Percentiles rank a stretch among this genome's conserved stretches.
Evolutionary conservation across 1,140 invertebrate genomes (phyloP).

Genomic region (Bombus confusus): DNA sequence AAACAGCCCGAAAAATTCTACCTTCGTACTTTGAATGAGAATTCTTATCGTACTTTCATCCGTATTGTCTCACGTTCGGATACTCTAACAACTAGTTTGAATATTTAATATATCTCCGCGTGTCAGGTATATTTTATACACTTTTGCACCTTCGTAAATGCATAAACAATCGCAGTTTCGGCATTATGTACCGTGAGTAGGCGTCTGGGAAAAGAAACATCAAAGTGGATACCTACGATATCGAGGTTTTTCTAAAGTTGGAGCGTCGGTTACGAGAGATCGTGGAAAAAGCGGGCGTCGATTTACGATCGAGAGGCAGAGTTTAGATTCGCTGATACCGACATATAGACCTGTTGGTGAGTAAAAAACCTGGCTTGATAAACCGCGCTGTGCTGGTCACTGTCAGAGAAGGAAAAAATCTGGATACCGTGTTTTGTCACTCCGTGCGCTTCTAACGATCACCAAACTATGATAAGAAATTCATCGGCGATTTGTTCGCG

Average conservation of each 20-base stretch:
- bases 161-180: no score
- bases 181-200: no score
- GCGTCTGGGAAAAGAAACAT: background rate
- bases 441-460: background rate
- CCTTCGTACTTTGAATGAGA: no score
- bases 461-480: slow-evolving; percentile 11
- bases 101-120: no score
- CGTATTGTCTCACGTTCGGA: no score
- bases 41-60: no score
- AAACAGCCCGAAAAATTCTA: no score
- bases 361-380: slow-evolving; percentile 27
- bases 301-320: slow-evolving; percentile 9
- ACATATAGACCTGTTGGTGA: background rate
- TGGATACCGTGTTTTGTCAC: background rate
- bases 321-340: slow-evolving; percentile 8
- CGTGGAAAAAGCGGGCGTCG: background rate
- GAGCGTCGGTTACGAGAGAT: background rate
- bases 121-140: no score
- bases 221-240: background rate
- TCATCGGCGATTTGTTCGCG: slow-evolving; percentile 13
- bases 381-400: slow-evolving; percentile 14
- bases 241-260: background rate
- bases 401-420: slow-evolving; percentile 1
- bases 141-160: no score
- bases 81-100: no score